A percentile compares a stretch with the other conserved stretches of the same genome.
Evolutionary conservation across 2,797 vertebrate genomes (phyloP).

Genomic region (Ambastaia sidthimunki): DNA sequence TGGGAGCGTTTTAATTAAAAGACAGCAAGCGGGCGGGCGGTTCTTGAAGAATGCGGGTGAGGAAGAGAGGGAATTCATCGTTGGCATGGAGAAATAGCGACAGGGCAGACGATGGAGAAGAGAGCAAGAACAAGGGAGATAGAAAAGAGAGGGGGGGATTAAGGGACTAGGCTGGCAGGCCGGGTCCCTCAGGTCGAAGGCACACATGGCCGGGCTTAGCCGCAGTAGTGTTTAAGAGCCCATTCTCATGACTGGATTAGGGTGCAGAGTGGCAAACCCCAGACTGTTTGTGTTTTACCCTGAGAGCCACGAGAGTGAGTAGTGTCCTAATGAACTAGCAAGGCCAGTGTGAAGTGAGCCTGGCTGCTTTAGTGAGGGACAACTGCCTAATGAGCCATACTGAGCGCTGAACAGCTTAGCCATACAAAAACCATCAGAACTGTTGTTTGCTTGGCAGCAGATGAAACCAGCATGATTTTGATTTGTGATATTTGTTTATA

Average conservation of each 20-base stretch:
- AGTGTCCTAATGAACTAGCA: conserved; percentile 55
- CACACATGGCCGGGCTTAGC: conserved; percentile 61
- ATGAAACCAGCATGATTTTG: background rate
- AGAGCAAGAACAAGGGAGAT: conserved; percentile 33
- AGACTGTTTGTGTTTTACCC: conserved; percentile 57
- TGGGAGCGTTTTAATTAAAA: conserved; percentile 73
- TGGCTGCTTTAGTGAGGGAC: conserved; percentile 41
- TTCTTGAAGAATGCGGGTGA: conserved; percentile 60
- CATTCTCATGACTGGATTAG: conserved; percentile 56
- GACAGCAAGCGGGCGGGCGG: conserved; percentile 60
- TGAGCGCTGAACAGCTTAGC: conserved; percentile 44
- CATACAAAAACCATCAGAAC: conserved; percentile 12
- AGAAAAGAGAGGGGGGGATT: conserved; percentile 48
- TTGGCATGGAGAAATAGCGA: conserved; percentile 49
- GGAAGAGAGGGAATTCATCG: conserved; percentile 51
- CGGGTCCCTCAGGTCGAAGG: conserved; percentile 64
- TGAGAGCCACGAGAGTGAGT: conserved; percentile 45
- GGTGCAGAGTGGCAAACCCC: conserved; percentile 42
- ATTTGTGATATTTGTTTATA: background rate
- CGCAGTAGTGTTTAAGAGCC: conserved; percentile 53
- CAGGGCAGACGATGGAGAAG: conserved; percentile 39
- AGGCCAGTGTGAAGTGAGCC: conserved; percentile 50
- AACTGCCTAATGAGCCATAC: conserved; percentile 42
- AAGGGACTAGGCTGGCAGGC: conserved; percentile 55
- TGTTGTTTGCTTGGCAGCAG: conserved; percentile 27